phyloP scores from a whole-genome alignment of 2,888 invertebrate species.

The Therioaphis trifolii region DNA sequence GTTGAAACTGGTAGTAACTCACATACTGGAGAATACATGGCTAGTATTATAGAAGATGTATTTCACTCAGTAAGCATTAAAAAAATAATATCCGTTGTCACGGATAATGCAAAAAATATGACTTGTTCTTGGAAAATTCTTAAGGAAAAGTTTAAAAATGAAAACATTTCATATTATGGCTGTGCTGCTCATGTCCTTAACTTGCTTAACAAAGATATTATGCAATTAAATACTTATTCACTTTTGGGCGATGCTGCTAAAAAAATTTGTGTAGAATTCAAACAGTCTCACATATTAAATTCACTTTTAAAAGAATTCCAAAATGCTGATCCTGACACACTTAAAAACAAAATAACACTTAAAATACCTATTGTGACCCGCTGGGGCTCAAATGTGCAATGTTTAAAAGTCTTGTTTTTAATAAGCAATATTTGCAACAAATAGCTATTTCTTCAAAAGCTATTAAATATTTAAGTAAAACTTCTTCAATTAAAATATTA shows the following conservation, averaged over 20 bases:
- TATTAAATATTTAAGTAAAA: constrained; percentile 22
- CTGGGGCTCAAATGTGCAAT: constrained; percentile 15
- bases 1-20: too few relatives aligned
- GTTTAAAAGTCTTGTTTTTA: constrained; percentile 3
- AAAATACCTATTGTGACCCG: constrained; percentile 7
- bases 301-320: background rate
- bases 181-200: too few relatives aligned
- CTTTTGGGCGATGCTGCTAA: too few relatives aligned
- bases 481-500: constrained; percentile 19
- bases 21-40: too few relatives aligned
- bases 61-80: background rate
- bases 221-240: too few relatives aligned
- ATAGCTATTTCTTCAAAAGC: constrained; percentile 10
- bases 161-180: too few relatives aligned
- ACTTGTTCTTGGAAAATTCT: constrained; percentile 16
- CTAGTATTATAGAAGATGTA: too few relatives aligned
- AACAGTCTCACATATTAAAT: constrained; percentile 16
- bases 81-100: background rate
- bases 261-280: background rate
- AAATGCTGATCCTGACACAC: too few relatives aligned
- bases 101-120: constrained; percentile 16
- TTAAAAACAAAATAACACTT: too few relatives aligned
- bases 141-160: background rate
- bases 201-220: too few relatives aligned
- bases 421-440: constrained; percentile 24